A percentile compares a stretch with the other conserved stretches of the same genome.
These are phyloP conservation scores for Drosophila bipectinata DNA, from an alignment of 1,140 invertebrate genomes.

Conservation along the genomic window DNA sequence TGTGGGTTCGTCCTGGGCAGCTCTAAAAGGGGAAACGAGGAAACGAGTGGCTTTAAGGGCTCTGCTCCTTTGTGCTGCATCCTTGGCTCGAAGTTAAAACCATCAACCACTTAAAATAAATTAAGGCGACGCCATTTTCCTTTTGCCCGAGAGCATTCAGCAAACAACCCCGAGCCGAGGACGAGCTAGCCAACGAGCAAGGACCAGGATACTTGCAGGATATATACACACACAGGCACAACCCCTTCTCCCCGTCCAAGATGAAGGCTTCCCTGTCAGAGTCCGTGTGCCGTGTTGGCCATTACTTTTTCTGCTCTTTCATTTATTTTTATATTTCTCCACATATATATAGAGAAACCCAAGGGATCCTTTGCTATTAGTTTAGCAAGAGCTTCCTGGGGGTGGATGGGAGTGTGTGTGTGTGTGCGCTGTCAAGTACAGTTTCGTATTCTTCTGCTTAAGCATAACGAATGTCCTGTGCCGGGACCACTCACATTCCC, in stretches of 20 bases:
- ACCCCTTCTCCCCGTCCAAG: slow-evolving; percentile 52
- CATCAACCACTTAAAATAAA: slow-evolving; percentile 83
- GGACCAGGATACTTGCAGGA: slow-evolving; percentile 46
- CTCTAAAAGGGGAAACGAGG: slow-evolving; percentile 12
- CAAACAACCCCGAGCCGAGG: slow-evolving; percentile 71
- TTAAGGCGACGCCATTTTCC: slow-evolving; percentile 82
- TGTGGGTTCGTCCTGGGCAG: neutral
- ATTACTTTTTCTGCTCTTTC: slow-evolving; percentile 75
- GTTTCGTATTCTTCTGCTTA: slow-evolving; percentile 82
- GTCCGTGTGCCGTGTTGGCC: slow-evolving; percentile 60
- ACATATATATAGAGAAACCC: slow-evolving; percentile 45
- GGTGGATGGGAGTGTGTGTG: slow-evolving; percentile 25
- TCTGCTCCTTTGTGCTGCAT: slow-evolving; percentile 39
- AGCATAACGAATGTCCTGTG: slow-evolving; percentile 79
- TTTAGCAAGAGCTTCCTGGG: slow-evolving; percentile 46
- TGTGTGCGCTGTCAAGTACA: slow-evolving; percentile 73
- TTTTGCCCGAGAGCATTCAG: slow-evolving; percentile 59
- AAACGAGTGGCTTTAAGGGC: slow-evolving; percentile 65
- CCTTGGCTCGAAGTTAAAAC: slow-evolving; percentile 72
- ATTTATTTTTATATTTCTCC: slow-evolving; percentile 60
- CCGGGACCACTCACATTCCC: slow-evolving; percentile 9
- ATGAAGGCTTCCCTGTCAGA: slow-evolving; percentile 28
- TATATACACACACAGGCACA: slow-evolving; percentile 39
- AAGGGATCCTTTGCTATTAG: slow-evolving; percentile 69
- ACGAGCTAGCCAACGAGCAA: slow-evolving; percentile 64